Evolutionary conservation across 2,797 vertebrate genomes (phyloP).

Genomic region (Coreius guichenoti): DNA sequence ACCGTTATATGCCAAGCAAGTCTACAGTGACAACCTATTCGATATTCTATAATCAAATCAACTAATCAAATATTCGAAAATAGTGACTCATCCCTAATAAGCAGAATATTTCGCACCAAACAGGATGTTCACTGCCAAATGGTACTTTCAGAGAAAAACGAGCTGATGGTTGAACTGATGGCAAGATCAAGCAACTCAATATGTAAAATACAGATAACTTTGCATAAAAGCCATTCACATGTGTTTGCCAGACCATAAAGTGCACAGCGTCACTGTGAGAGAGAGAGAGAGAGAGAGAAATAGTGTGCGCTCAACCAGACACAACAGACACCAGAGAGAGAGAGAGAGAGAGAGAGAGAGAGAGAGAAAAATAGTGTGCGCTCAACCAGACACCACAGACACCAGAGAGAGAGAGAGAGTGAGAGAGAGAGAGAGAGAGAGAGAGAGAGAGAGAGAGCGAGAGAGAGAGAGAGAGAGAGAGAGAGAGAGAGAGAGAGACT

Average conservation of each 20-base stretch:
- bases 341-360: background rate
- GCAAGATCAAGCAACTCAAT: background rate
- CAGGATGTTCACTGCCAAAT: background rate
- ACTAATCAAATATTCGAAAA: no score
- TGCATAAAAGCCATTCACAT: conserved; percentile 7
- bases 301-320: no score
- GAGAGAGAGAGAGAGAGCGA: background rate
- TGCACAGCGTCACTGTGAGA: background rate
- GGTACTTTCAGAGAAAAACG: background rate
- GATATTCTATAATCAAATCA: no score
- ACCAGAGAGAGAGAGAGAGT: no score
- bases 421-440: background rate
- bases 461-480: background rate
- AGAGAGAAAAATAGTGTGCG: no score
- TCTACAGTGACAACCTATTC: no score
- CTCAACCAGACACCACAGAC: no score
- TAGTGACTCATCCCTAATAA: background rate
- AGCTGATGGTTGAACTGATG: background rate
- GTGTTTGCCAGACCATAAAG: background rate
- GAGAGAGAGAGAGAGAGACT: background rate
- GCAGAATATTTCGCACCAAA: background rate
- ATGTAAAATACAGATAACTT: conserved; percentile 12
- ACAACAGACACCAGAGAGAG: no score
- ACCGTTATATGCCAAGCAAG: no score
- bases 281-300: no score